Evolutionary conservation across 1,140 invertebrate genomes (phyloP).

Genomic region (Aphaenogaster ashmeadi): DNA sequence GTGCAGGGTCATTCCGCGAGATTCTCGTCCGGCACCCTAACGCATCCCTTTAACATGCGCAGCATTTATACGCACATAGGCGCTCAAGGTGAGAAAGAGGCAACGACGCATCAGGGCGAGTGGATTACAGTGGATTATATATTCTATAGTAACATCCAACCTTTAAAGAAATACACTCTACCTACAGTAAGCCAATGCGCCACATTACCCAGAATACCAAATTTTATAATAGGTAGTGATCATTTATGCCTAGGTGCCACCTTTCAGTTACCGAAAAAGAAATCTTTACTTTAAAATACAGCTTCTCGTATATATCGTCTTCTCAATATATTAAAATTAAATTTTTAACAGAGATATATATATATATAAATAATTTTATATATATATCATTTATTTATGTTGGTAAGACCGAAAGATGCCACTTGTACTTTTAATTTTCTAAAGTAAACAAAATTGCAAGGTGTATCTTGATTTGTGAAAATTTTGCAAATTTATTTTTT

Average conservation of each 20-base stretch:
- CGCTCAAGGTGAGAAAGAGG: slow-evolving; percentile 85
- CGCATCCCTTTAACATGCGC: slow-evolving; percentile 87
- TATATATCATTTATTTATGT: background rate
- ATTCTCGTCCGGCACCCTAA: slow-evolving; percentile 87
- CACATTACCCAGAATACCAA: slow-evolving; percentile 91
- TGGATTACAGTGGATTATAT: slow-evolving; percentile 95
- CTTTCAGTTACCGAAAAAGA: slow-evolving; percentile 86
- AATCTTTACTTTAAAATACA: slow-evolving; percentile 33
- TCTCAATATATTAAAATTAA: slow-evolving; percentile 15
- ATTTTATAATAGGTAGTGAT: slow-evolving; percentile 91
- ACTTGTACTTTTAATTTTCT: background rate
- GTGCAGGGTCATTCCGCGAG: slow-evolving; percentile 74
- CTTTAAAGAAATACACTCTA: slow-evolving; percentile 89
- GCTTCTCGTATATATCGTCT: background rate
- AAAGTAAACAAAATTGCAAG: background rate
- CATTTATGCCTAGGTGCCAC: slow-evolving; percentile 91
- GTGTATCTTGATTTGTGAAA: background rate
- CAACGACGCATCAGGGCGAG: slow-evolving; percentile 91
- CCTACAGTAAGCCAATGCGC: slow-evolving; percentile 89
- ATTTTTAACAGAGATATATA: background rate
- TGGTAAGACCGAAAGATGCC: background rate
- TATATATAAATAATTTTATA: background rate
- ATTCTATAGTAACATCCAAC: slow-evolving; percentile 90
- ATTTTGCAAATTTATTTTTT: background rate
- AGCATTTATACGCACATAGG: slow-evolving; percentile 88